A percentile compares a stretch with the other conserved stretches of the same genome.
Evolutionary conservation across 2,797 vertebrate species (phyloP).

Genomic region (Helicolenus hilgendorfi): DNA sequence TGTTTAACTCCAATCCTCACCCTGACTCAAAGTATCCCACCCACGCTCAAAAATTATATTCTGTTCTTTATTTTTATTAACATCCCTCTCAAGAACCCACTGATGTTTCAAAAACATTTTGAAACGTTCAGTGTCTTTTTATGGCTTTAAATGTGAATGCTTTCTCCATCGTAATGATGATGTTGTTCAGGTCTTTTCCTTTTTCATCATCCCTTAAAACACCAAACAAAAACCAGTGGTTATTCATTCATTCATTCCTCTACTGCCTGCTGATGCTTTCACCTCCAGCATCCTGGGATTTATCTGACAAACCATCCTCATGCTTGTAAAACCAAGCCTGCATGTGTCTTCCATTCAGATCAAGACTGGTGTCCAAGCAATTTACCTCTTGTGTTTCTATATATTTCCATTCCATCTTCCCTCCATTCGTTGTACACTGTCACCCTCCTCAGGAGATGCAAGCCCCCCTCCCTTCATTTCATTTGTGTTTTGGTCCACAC

Average conservation of each 20-base stretch:
- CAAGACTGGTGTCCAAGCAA: not conserved
- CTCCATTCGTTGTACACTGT: not conserved
- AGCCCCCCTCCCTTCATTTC: not conserved
- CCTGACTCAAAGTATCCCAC: too few species aligned
- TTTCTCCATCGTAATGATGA: too few species aligned
- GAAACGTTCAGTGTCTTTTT: too few species aligned
- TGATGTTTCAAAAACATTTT: too few species aligned
- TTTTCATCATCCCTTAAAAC: too few species aligned
- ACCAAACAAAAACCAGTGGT: too few species aligned
- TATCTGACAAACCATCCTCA: not conserved
- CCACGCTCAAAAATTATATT: too few species aligned
- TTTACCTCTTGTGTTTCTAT: not conserved
- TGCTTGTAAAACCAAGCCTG: not conserved
- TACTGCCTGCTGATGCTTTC: not conserved
- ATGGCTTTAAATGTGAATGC: too few species aligned
- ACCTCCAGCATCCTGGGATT: not conserved
- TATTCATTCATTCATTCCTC: constrained; percentile 5
- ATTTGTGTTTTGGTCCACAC: constrained; percentile 19
- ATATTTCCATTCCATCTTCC: not conserved
- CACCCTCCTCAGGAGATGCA: not conserved
- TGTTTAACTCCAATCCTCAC: too few species aligned
- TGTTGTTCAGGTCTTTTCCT: too few species aligned
- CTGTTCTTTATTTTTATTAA: too few species aligned
- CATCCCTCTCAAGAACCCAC: too few species aligned
- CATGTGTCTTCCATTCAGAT: not conserved